Evolutionary conservation across 1,140 invertebrate species (phyloP).

Genomic region (Drepana arcuata): DNA sequence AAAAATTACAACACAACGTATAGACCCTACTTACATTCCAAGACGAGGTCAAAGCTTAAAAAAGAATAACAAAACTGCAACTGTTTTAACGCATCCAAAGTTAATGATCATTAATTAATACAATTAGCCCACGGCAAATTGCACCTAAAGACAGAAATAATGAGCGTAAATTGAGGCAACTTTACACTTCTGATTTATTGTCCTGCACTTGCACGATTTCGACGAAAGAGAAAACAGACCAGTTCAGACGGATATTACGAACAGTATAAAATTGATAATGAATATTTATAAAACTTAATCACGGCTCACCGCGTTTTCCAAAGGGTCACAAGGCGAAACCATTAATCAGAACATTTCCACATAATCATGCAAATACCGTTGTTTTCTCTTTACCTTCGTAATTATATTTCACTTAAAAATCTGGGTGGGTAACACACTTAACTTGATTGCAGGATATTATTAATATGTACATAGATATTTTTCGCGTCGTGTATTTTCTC

Average conservation of each 20-base stretch:
- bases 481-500: too few species aligned
- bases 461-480: too few species aligned
- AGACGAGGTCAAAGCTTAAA: constrained; percentile 23
- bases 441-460: too few species aligned
- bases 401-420: too few species aligned
- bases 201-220: constrained; percentile 63
- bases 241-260: constrained; percentile 57
- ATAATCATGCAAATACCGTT: constrained; percentile 42
- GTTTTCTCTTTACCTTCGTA: too few species aligned
- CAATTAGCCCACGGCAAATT: constrained; percentile 69
- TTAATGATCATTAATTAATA: constrained; percentile 68
- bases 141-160: constrained; percentile 63
- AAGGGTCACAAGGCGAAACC: constrained; percentile 37
- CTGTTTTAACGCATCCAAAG: constrained; percentile 39
- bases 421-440: too few species aligned
- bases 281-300: constrained; percentile 66
- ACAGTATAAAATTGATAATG: constrained; percentile 61
- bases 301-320: constrained; percentile 39
- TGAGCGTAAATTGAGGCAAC: constrained; percentile 65
- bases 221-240: constrained; percentile 68
- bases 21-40: too few species aligned
- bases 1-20: neutral
- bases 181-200: constrained; percentile 71
- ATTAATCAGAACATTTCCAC: constrained; percentile 57
- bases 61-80: constrained; percentile 30